Conservation (phyloP, 2,113 vertebrate species). For the Lepidothrix coronata region DNA sequence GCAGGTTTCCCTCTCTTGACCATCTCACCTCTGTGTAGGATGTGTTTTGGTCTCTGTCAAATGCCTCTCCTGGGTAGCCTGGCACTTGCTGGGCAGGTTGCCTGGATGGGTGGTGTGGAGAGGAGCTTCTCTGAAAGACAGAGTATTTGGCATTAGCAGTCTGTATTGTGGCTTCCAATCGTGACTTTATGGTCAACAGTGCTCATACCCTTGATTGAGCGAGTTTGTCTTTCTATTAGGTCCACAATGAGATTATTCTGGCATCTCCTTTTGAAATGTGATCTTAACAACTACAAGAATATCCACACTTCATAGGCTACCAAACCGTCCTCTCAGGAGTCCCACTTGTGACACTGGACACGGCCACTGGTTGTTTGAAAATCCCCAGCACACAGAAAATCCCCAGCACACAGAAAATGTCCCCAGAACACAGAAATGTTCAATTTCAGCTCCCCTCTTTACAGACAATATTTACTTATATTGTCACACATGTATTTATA, state of each 20-base stretch:
- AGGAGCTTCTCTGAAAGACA: constrained; percentile 13
- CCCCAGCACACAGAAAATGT: neutral
- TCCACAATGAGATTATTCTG: neutral
- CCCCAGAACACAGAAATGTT: too few species aligned
- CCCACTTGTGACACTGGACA: neutral
- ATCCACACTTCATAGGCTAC: neutral
- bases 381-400: neutral
- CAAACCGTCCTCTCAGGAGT: neutral
- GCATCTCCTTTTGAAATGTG: neutral
- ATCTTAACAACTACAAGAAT: neutral
- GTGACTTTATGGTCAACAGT: neutral
- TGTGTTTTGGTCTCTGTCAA: neutral
- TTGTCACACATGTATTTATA: neutral
- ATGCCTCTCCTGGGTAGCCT: neutral
- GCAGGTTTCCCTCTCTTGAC: neutral
- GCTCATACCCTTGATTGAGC: neutral
- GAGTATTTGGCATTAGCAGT: neutral
- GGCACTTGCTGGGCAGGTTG: neutral
- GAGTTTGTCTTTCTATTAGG: neutral
- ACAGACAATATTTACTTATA: neutral
- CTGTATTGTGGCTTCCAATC: neutral
- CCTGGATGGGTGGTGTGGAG: neutral
- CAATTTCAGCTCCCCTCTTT: neutral
- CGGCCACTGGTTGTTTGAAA: fast-evolving
- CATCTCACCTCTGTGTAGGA: constrained; percentile 7